These are phyloP conservation scores for Phallusia fumigata DNA, from an alignment of 23 tunicate genomes.

Conservation along the genomic window DNA sequence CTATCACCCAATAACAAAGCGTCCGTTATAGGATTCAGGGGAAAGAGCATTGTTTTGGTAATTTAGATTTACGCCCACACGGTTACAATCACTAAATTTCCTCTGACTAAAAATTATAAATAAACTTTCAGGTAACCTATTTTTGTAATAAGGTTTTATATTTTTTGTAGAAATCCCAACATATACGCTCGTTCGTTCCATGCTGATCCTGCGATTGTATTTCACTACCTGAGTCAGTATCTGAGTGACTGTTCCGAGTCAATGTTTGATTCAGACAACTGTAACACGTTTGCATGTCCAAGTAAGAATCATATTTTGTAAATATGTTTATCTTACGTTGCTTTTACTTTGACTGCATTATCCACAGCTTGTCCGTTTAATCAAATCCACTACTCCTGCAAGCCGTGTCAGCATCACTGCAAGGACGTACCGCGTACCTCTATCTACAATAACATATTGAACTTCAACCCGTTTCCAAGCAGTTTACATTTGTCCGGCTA, in stretches of 20 bases:
- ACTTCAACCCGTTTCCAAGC: constrained; percentile 8
- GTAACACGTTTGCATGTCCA: background rate
- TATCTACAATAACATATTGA: background rate
- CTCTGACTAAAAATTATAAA: no score
- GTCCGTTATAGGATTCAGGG: no score
- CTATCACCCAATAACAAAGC: no score
- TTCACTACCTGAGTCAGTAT: background rate
- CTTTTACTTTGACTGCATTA: background rate
- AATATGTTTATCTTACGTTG: background rate
- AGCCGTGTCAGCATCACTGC: background rate
- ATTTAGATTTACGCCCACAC: no score
- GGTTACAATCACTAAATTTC: no score
- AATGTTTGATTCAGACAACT: background rate
- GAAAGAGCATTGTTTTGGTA: no score
- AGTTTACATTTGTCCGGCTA: background rate
- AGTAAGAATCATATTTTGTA: background rate
- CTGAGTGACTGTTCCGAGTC: background rate
- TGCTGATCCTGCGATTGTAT: background rate
- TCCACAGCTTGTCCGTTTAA: constrained; percentile 5
- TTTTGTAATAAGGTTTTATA: no score
- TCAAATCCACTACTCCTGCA: background rate
- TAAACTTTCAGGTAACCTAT: no score
- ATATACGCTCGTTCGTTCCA: no score
- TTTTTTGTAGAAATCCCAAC: no score
- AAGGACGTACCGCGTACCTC: background rate